Conservation (phyloP, 2,888 invertebrate species). For the Scaptomyza flava region DNA sequence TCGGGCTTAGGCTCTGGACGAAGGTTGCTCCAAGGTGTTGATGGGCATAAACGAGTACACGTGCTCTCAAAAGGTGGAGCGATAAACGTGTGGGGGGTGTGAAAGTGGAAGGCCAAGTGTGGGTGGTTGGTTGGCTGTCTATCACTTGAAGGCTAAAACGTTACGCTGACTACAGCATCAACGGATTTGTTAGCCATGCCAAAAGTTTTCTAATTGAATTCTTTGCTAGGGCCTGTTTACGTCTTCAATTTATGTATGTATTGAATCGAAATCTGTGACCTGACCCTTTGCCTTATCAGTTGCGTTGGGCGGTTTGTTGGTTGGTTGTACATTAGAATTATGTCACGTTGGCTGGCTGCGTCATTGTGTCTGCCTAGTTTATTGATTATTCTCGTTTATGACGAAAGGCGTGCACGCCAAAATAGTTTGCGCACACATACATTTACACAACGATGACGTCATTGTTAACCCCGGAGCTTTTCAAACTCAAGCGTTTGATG, state of each 20-base stretch:
- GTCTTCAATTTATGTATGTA: slow-evolving; percentile 23
- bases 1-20: slow-evolving; percentile 45
- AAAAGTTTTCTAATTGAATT: slow-evolving; percentile 73
- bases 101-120: slow-evolving; percentile 1
- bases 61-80: slow-evolving; percentile 41
- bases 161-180: slow-evolving; percentile 33
- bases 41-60: slow-evolving; percentile 57
- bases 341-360: slow-evolving; percentile 72
- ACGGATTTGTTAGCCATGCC: slow-evolving; percentile 29
- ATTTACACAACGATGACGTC: slow-evolving; percentile 69
- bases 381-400: slow-evolving; percentile 77
- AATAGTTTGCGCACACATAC: slow-evolving; percentile 41
- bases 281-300: slow-evolving; percentile 40
- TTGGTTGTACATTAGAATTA: slow-evolving; percentile 51
- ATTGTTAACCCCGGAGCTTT: slow-evolving; percentile 73
- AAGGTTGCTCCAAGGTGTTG: slow-evolving; percentile 69
- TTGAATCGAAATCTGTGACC: slow-evolving; percentile 19
- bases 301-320: slow-evolving; percentile 10
- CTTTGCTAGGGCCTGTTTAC: slow-evolving; percentile 47
- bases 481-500: slow-evolving; percentile 46
- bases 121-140: slow-evolving; percentile 4
- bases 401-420: slow-evolving; percentile 70
- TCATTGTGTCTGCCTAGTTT: slow-evolving; percentile 73
- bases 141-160: slow-evolving; percentile 47
- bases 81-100: neutral